A percentile compares a stretch with the other conserved stretches of the same genome.
These are phyloP conservation scores for Poeciliopsis occidentalis DNA, from an alignment of 2,113 vertebrate species.

Conservation along the genomic window DNA sequence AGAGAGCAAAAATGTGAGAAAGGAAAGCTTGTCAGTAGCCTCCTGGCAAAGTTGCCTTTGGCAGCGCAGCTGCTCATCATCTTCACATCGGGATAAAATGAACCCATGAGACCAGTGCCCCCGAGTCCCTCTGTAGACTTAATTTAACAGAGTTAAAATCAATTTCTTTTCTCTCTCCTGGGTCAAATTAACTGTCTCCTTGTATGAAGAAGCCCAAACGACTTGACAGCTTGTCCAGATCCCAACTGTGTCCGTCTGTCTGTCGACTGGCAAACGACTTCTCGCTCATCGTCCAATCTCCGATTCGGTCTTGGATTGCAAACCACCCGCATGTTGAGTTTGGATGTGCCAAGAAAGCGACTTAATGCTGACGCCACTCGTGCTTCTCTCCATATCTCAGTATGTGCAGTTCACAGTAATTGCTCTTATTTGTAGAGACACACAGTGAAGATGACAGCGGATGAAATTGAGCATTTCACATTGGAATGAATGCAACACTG, in stretches of 20 bases:
- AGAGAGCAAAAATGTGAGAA: slow-evolving; percentile 26
- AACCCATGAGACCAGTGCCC: slow-evolving; percentile 59
- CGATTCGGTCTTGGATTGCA: slow-evolving; percentile 36
- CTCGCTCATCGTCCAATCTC: slow-evolving; percentile 47
- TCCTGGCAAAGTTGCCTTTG: slow-evolving; percentile 62
- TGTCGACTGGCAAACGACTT: slow-evolving; percentile 42
- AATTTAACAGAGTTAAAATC: slow-evolving; percentile 75
- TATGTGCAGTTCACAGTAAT: slow-evolving; percentile 49
- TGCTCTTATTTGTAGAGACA: slow-evolving; percentile 52
- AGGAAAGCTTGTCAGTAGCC: slow-evolving; percentile 47
- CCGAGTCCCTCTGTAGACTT: slow-evolving; percentile 63
- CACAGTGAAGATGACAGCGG: slow-evolving; percentile 32
- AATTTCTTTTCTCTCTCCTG: slow-evolving; percentile 63
- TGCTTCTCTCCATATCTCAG: slow-evolving; percentile 27
- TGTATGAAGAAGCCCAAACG: slow-evolving; percentile 53
- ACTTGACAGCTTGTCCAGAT: slow-evolving; percentile 61
- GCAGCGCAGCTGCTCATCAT: slow-evolving; percentile 65
- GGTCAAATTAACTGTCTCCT: slow-evolving; percentile 66
- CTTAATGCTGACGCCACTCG: slow-evolving; percentile 15
- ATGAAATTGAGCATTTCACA: slow-evolving; percentile 25
- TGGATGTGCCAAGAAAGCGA: slow-evolving; percentile 48
- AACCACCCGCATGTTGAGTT: slow-evolving; percentile 30
- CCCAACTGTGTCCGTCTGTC: slow-evolving; percentile 51
- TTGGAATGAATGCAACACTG: slow-evolving; percentile 23
- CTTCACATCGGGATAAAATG: no score